phyloP scores from a whole-genome alignment of 1,140 invertebrate species.

The Apolygus lucorum region DNA sequence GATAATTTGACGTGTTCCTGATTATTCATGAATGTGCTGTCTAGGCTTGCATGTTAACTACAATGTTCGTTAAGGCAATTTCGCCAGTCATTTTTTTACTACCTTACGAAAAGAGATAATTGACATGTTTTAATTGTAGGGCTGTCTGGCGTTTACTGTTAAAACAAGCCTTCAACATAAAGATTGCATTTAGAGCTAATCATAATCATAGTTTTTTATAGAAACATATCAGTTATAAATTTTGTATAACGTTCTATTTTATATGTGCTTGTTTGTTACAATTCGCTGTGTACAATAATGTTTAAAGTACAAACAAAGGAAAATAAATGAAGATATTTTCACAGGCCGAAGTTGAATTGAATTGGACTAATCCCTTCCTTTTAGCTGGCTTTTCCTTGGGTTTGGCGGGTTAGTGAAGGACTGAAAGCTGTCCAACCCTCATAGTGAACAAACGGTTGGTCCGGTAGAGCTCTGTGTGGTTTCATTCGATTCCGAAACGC shows the following conservation, averaged over 20 bases:
- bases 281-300: slow-evolving; percentile 14
- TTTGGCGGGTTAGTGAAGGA: too few relatives aligned
- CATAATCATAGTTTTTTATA: slow-evolving; percentile 18
- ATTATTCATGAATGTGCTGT: background rate
- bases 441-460: too few relatives aligned
- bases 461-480: too few relatives aligned
- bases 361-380: too few relatives aligned
- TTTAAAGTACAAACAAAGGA: slow-evolving; percentile 9
- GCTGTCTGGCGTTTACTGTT: slow-evolving; percentile 2
- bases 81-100: background rate
- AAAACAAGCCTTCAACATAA: slow-evolving; percentile 6
- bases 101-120: background rate
- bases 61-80: background rate
- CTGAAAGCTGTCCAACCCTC: too few relatives aligned
- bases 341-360: background rate
- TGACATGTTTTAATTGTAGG: background rate
- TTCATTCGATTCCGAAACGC: too few relatives aligned
- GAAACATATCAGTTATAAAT: slow-evolving; percentile 19
- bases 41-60: slow-evolving; percentile 5
- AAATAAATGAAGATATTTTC: slow-evolving; percentile 15
- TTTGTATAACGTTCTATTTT: slow-evolving; percentile 15
- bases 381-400: too few relatives aligned
- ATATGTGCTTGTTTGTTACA: slow-evolving; percentile 13
- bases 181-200: slow-evolving; percentile 13
- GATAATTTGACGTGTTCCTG: background rate